Base-by-base conservation (phyloP, 2,888 invertebrate genomes). In the Drosophila lutescens region DNA sequence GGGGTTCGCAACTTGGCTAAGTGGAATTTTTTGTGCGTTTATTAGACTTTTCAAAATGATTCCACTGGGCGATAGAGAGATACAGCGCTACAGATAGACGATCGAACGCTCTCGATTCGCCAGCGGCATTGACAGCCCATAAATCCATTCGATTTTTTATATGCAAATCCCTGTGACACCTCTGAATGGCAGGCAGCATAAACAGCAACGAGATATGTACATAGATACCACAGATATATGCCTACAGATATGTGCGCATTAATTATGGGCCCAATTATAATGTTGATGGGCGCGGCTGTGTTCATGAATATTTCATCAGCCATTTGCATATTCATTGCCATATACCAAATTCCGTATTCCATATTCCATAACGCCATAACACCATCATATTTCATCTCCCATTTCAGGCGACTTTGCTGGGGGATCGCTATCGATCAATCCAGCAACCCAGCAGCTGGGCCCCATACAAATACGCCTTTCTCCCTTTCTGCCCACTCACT, bases 221-320 rank as follows among this genome's bases (percentile, higher is more conserved):
- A 1, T 23, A 23, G 4, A 43, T 6, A 26, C 13, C 20, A 20
- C 23, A 46, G 26, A 47, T 20, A 40, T 12, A 13, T 26, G 10
- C 17, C 1, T 2, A 20, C 2, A 20, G 2, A 49, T 34, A 12
- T 41, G 41, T n/a, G n/a, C 13, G 70, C 53, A 70, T 70, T 71
- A 71, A 70, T 71, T 71, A 70, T 77, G 34, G 30, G 50, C 23
- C 76, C 76, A 74, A 79, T 80, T 81, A 81, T 68, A 66, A 76
- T 74, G 69, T 71, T 53, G 59, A 75, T 71, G 66, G 74, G 70
- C 54, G 57, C 56, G 50, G 51, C 36, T 40, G 47, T 3, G 49
- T 59, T 82, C 69, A 80, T 78, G 67, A 77, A 78, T 80, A 80
- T 82, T 80, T 72, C 51, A 80, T 78, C 55, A 77, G 77, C 32